phyloP scores from a whole-genome alignment of 2,113 vertebrate species.

The Sander lucioperca region DNA sequence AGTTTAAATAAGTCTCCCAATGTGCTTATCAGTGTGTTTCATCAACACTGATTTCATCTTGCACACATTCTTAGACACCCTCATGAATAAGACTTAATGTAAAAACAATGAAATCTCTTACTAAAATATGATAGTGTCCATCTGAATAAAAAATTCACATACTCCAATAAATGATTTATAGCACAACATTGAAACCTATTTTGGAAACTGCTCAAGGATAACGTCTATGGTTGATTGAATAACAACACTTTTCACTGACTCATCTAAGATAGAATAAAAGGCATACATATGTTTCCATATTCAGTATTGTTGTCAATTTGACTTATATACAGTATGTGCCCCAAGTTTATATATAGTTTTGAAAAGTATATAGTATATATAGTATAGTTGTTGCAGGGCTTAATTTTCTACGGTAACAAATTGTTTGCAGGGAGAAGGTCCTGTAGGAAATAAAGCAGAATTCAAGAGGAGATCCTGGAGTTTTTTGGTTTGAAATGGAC shows the following conservation, averaged over 20 bases:
- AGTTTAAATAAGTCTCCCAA: neutral
- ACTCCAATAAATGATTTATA: neutral
- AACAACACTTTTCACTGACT: neutral
- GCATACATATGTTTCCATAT: neutral
- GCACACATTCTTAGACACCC: neutral
- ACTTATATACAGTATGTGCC: neutral
- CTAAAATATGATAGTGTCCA: neutral
- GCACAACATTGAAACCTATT: neutral
- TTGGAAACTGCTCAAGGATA: neutral
- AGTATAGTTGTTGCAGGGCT: no score
- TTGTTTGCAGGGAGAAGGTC: no score
- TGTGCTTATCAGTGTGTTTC: conserved; percentile 1
- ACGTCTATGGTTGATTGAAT: neutral
- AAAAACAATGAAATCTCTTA: neutral
- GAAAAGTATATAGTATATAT: no score
- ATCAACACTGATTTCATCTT: neutral
- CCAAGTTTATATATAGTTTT: neutral
- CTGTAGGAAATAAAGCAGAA: no score
- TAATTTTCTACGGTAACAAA: no score
- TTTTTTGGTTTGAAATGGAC: no score
- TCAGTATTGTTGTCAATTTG: neutral
- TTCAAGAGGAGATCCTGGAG: no score
- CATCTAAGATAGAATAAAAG: neutral
- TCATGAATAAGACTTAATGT: conserved; percentile 9
- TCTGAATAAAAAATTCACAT: neutral